Base-by-base conservation (phyloP, 2,888 invertebrate genomes). In the Cerastoderma edule region DNA sequence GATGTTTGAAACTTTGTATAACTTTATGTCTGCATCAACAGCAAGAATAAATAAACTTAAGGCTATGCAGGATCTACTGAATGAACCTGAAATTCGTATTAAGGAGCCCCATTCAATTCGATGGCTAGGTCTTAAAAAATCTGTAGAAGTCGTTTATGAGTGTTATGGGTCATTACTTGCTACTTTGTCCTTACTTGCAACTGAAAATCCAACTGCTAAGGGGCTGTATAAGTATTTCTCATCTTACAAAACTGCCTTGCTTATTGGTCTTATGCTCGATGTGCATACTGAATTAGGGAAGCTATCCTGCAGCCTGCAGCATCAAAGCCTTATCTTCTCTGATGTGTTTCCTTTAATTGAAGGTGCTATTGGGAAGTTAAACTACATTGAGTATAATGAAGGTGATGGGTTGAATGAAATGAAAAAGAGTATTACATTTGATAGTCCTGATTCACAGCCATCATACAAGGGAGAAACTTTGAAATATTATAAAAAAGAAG, bases 31-130 rank as follows among this genome's bases (percentile, higher is more conserved):
- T 65, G 60, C 19, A 0, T 80, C 74, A 27, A 35, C 53, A 54
- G 39, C 16, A 13, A 65, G 67, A 50, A 67, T 48, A 19, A 5
- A 13, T 16, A 30, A 28, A 27, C 48, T 77, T 19, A 60, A 74
- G 30, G 44, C 69, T 3, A 67, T 77, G 0, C 80, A 80, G 33
- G 24, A 56, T 8, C 22, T 80, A 6, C 19, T 80, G 22, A 35
- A 71, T 33, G 74, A 77, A 57, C 68, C 80, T 28, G 53, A 70
- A 60, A 39, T 77, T 4, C 44, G 56, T 1, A 22, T 80, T 0
- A 80, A 77, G 33, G 70, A 80, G 44, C 70, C 73, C 8, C 54
- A 74, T 50, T 65, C 68, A 2, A 67, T 77, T 28, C 44, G 69
- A 13, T 80, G 80, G 77, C 22, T 74, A 33, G 13, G 74, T 60